Percentiles rank a stretch among this genome's conserved stretches.
phyloP scores from a whole-genome alignment of 2,797 vertebrate genomes.

The Anomalospiza imberbis region DNA sequence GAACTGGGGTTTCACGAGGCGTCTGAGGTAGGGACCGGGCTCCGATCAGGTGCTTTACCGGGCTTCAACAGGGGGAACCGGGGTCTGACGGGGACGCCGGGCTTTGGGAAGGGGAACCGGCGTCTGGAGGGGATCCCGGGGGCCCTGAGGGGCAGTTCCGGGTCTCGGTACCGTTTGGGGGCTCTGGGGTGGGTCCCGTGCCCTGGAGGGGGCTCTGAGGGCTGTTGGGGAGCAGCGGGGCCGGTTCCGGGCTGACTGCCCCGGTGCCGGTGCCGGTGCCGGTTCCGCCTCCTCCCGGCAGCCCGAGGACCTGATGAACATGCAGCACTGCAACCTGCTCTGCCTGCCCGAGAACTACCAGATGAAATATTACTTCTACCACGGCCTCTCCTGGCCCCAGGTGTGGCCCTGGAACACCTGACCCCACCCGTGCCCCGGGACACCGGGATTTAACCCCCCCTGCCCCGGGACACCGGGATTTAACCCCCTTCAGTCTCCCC shows the following conservation, averaged over 20 bases:
- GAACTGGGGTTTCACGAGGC: not conserved
- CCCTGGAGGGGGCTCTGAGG: not conserved
- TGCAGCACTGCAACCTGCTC: constrained; percentile 92
- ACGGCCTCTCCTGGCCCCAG: constrained; percentile 90
- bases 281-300: not conserved
- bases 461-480: no score
- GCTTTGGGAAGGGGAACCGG: no score
- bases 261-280: not conserved
- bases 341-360: constrained; percentile 93
- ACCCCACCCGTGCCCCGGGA: no score
- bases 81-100: not conserved
- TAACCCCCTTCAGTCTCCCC: no score
- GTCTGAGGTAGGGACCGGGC: no score
- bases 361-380: constrained; percentile 93
- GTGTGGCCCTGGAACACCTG: constrained; percentile 21
- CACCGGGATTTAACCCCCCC: not conserved
- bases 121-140: no score
- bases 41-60: not conserved
- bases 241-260: not conserved
- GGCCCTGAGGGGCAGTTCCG: not conserved
- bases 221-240: not conserved
- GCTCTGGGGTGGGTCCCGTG: no score
- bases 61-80: no score
- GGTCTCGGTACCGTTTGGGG: no score
- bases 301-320: constrained; percentile 90